These are phyloP conservation scores for Apotomis betuletana DNA, from an alignment of 2,888 invertebrate species.

Conservation along the genomic window DNA sequence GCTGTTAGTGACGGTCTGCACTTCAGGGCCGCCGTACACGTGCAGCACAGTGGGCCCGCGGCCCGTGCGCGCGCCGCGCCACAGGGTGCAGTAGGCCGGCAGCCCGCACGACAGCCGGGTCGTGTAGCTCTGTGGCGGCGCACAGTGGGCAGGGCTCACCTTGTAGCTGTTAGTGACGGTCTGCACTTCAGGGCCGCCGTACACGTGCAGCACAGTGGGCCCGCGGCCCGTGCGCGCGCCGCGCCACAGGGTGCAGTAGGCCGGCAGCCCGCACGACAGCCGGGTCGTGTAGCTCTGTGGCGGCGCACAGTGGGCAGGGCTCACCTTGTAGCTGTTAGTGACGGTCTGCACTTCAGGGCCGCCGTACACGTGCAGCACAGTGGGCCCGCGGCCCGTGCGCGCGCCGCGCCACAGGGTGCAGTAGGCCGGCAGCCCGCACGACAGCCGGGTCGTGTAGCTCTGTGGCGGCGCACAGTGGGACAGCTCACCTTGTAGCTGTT, in stretches of 20 bases:
- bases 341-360: conserved; percentile 98
- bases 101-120: conserved; percentile 46
- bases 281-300: conserved; percentile 47
- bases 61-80: too few relatives aligned
- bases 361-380: conserved; percentile 90
- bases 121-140: conserved; percentile 15
- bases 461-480: too few relatives aligned
- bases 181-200: conserved; percentile 97
- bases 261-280: too few relatives aligned
- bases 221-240: conserved; percentile 72
- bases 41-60: conserved; percentile 83
- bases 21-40: conserved; percentile 96
- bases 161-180: conserved; percentile 90
- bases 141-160: conserved; percentile 57
- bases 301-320: conserved; percentile 57
- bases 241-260: too few relatives aligned
- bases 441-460: conserved; percentile 47
- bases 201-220: conserved; percentile 86
- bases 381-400: conserved; percentile 59
- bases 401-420: conserved; percentile 57
- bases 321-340: conserved; percentile 85
- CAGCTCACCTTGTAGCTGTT: conserved; percentile 81
- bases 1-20: conserved; percentile 95
- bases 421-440: too few relatives aligned
- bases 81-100: too few relatives aligned